Base-by-base conservation (phyloP, 2,797 vertebrate genomes). In the Poliocrania exsul region DNA sequence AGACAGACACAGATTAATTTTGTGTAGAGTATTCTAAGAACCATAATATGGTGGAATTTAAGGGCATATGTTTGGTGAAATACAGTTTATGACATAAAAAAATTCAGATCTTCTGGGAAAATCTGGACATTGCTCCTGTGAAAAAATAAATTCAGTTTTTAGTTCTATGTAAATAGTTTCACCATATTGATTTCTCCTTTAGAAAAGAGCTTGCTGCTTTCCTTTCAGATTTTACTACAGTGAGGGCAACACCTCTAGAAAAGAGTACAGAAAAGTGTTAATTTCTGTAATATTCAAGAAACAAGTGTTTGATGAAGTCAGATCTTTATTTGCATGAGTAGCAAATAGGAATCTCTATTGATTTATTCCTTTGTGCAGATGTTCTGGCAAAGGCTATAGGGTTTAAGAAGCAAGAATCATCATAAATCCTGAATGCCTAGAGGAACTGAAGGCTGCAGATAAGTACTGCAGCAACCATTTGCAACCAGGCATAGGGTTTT, bases 341-440 rank as follows among this genome's bases (percentile, higher is more conserved):
- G 33, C 16, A 81, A 86, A 37, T 17, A 72, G 54, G 37, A 11
- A 35, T 50, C 13, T 77, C 28, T 53, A 70, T 71, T 64, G 42
- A 85, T 88, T 92, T 90, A 73, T 80, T 88, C 86, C 56, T 80
- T 40, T 26, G 40, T 71, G 56, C 83, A 80, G 66, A 64, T 88
- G 70, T 95, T 94, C 67, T 95, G 60, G 51, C 64, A 80, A 80
- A 75, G 33, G 13, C 31, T 82, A 5, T 56, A 46, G 7, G n/a
- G 29, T 77, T 89, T 60, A 49, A 60, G 44, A 92, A 84, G 24
- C 16, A 69, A 69, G 65, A 86, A 65, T 61, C 25, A 18, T 18
- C 75, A 19, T 84, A 90, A 92, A 84, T 84, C 20, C 31, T 24
- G 7, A 50, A 70, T 65, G 51, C 50, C 60, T 46, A 10, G 11